phyloP scores from a whole-genome alignment of 1,140 invertebrate genomes.

The Bombus difficillimus region DNA sequence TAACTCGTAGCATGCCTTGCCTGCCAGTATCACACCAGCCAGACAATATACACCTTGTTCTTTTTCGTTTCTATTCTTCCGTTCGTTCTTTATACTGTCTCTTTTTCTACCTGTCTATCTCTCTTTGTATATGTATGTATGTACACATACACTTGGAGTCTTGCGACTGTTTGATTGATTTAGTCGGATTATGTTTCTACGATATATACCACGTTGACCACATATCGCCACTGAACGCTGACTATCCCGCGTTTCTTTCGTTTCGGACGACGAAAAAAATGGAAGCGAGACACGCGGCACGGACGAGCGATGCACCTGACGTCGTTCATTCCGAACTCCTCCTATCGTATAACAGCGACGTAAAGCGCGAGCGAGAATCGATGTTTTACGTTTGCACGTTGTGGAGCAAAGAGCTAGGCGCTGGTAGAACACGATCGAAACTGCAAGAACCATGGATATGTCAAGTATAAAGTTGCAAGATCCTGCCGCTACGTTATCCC shows the following conservation, averaged over 20 bases:
- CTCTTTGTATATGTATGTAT: slow-evolving; percentile 37
- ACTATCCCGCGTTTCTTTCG: slow-evolving; percentile 60
- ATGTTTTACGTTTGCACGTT: too few relatives aligned
- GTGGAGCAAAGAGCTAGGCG: too few relatives aligned
- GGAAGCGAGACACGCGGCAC: not conserved
- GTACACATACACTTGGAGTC: slow-evolving; percentile 26
- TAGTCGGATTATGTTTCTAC: slow-evolving; percentile 41
- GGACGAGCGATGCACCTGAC: not conserved
- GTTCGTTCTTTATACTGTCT: slow-evolving; percentile 48
- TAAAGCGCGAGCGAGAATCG: too few relatives aligned
- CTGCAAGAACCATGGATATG: too few relatives aligned
- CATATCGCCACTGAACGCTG: slow-evolving; percentile 45
- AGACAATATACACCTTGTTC: slow-evolving; percentile 50
- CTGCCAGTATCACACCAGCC: slow-evolving; percentile 62
- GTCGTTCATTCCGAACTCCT: too few relatives aligned
- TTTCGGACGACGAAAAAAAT: slow-evolving; percentile 52
- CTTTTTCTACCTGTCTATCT: slow-evolving; percentile 10
- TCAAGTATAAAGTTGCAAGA: too few relatives aligned
- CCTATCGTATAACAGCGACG: too few relatives aligned
- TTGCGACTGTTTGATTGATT: slow-evolving; percentile 36
- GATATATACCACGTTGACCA: slow-evolving; percentile 42
- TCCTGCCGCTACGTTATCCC: not conserved
- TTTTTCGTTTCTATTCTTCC: slow-evolving; percentile 41
- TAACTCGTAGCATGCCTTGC: slow-evolving; percentile 73
- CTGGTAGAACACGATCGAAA: too few relatives aligned